Percentiles rank a stretch among this genome's conserved stretches.
phyloP scores from a whole-genome alignment of 2,797 vertebrate genomes.

The Acanthopagrus latus region DNA sequence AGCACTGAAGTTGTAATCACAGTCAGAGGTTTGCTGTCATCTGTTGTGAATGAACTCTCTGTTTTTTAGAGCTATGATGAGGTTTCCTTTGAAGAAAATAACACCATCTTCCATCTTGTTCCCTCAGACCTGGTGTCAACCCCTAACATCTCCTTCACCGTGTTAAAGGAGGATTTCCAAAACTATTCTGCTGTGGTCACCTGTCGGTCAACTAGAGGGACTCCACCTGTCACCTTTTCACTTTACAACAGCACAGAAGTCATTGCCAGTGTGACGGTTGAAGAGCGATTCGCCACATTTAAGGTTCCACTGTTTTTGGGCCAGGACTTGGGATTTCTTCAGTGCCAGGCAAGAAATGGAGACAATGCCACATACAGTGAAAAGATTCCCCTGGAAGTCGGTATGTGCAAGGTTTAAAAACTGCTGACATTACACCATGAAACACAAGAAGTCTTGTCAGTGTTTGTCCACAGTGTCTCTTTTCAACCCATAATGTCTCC shows the following conservation, averaged over 20 bases:
- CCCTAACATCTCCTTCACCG: conserved; percentile 67
- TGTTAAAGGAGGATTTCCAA: conserved; percentile 56
- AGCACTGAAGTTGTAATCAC: conserved; percentile 49
- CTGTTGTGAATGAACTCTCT: neutral
- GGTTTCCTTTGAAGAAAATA: conserved; percentile 1
- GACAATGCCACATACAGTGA: neutral
- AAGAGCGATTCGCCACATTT: conserved; percentile 38
- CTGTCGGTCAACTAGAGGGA: conserved; percentile 72
- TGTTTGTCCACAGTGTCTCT: neutral
- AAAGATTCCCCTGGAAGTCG: conserved; percentile 52
- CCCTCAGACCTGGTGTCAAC: conserved; percentile 70
- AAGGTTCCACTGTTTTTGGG: conserved; percentile 58
- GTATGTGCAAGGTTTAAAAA: conserved; percentile 51
- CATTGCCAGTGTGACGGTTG: neutral
- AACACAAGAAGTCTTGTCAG: neutral
- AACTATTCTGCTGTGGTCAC: conserved; percentile 58
- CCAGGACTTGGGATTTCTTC: conserved; percentile 27
- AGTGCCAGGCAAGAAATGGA: conserved; percentile 70
- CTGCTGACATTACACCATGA: neutral
- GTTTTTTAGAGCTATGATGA: neutral
- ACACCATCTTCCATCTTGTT: neutral
- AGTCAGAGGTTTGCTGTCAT: conserved; percentile 73
- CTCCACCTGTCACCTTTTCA: conserved; percentile 68
- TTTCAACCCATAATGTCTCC: conserved; percentile 10
- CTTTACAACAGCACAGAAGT: conserved; percentile 49